Percentiles rank a stretch among this genome's conserved stretches.
These are phyloP conservation scores for Allygus modestus DNA, from an alignment of 2,888 invertebrate genomes.

Conservation along the genomic window DNA sequence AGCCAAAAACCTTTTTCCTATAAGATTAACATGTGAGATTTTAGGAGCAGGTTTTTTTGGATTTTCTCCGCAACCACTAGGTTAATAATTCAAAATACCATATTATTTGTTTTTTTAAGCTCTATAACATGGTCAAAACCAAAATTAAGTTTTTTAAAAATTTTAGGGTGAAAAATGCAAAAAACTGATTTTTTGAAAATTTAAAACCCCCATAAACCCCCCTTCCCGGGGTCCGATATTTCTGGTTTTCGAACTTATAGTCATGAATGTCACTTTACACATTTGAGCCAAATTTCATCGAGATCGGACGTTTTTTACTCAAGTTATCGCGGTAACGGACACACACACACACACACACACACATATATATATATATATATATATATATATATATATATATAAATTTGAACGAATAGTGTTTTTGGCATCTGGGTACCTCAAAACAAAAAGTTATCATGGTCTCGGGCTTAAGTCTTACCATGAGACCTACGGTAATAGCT, in stretches of 20 bases:
- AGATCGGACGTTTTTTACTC: not conserved
- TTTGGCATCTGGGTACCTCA: conserved; percentile 8
- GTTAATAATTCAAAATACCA: not conserved
- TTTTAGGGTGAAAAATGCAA: not conserved
- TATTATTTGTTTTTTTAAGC: not conserved
- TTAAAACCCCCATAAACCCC: not conserved
- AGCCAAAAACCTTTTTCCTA: not conserved
- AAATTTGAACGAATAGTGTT: not conserved
- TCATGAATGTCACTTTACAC: not conserved
- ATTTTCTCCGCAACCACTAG: not conserved
- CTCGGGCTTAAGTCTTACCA: conserved; percentile 6
- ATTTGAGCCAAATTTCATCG: not conserved
- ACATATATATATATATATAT: conserved; percentile 27
- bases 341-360: not conserved
- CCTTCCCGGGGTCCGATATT: not conserved
- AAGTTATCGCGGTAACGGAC: not conserved
- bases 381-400: conserved; percentile 31
- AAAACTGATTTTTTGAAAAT: not conserved
- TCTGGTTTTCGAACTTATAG: not conserved
- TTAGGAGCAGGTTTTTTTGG: too few species aligned
- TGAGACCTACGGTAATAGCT: conserved; percentile 31
- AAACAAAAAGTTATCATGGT: not conserved
- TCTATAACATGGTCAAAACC: not conserved
- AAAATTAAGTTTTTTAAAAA: conserved; percentile 9
- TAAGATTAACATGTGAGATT: not conserved